Evolutionary conservation across 2,113 vertebrate species (phyloP), one percentile per base, ranked within the genome.

Genomic region (Erinaceus europaeus): DNA sequence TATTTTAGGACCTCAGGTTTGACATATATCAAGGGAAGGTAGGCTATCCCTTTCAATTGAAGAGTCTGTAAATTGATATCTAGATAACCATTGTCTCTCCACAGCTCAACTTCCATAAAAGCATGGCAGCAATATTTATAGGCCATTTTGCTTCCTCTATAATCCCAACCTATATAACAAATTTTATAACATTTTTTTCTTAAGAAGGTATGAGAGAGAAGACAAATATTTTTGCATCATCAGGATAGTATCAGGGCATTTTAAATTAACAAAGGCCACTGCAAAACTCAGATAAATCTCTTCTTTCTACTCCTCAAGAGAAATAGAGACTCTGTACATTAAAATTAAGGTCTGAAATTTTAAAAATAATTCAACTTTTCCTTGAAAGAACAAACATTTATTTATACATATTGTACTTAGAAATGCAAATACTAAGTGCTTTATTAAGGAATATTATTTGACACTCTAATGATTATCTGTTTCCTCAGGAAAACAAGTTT

Each of bases 391-490:
- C 68, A 4, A 83, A 86, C 46, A 76, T 71, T 74, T 83, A 27
- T 71, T 79, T 92, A 55, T 9, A 82, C 46, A 68, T 57, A 46
- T 75, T 83, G 76, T 69, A 88, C 86, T 92, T 88, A 84, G 59
- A 72, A 91, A 67, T 6, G 76, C 29, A 88, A 88, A 48, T 69
- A 34, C 12, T 25, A 90, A 32, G 27, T 68, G 23, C 32, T 77
- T n/a, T 85, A 86, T 69, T 77, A 81, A 84, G 27, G 6, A 74
- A 61, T 73, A 78, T 89, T 84, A 84, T 91, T 92, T 84, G 48
- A 25, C 34, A 67, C 40, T 68, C 12, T 78, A 50, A 29, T 71
- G 36, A 80, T 23, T 67, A 25, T 59, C 10, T 75, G 32, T 38
- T 92, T 46, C 48, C 48, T 59, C 38, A 64, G 68, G 38, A 86